Evolutionary conservation across 2,888 invertebrate species (phyloP), one percentile per base, ranked within the genome.

Genomic region (Laothoe populi): DNA sequence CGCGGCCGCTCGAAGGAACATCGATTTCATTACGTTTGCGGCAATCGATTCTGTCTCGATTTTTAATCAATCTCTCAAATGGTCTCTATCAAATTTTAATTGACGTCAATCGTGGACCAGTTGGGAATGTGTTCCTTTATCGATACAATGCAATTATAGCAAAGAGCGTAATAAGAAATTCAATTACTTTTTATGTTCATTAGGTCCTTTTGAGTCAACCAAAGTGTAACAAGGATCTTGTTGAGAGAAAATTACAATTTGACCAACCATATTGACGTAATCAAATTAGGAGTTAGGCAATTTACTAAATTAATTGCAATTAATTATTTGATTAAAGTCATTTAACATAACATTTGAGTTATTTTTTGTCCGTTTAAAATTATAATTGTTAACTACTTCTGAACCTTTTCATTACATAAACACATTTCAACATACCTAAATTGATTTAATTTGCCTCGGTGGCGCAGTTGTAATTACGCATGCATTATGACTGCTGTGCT

Each of bases 31-130:
- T 66, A 68, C 58, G 70, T 73, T 64, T 68, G 73, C 75, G 72
- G 70, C 77, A 78, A 82, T 83, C 81, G 79, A 77, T 81, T 78
- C 77, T 74, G 77, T 81, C 84, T 86, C 84, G 84, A 86, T 83
- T 84, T 84, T 86, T 86, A 87, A 88, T 87, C 85, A 85, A 86
- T 86, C 86, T 86, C 82, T 74, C 73, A 83, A 86, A 84, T 84
- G 82, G 83, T 81, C 82, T 81, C 81, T 83, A 86, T 88, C 85
- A 84, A 86, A 84, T 82, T 49, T 87, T 89, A 88, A 90, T 88
- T 88, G 88, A 86, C 87, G 81, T 87, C 84, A 82, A 82, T 83
- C 78, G 75, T 78, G 80, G 7, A 19, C 19, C 8, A 44, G 44
- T 44, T 8, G 7, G 44, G 44, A 19, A 44, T 19, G 74, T 68